Evolutionary conservation across 2,797 vertebrate species (phyloP).

Genomic region (Brotula barbata): DNA sequence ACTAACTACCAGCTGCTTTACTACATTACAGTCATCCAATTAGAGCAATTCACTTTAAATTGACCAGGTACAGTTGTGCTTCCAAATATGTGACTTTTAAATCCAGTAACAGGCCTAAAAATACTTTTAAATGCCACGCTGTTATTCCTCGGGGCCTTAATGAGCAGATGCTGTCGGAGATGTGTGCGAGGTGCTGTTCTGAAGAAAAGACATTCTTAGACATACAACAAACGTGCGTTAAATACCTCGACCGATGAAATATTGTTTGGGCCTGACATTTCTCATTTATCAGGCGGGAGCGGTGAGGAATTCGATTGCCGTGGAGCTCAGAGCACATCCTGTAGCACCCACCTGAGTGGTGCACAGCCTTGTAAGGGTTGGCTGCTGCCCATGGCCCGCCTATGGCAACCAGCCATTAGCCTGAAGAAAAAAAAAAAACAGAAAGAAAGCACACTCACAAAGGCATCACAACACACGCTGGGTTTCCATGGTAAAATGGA

Average conservation of each 20-base stretch:
- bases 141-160: not conserved
- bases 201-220: not conserved
- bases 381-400: conserved; percentile 54
- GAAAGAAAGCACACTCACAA: conserved; percentile 67
- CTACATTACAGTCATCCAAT: conserved; percentile 28
- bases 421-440: conserved; percentile 36
- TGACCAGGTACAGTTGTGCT: conserved; percentile 29
- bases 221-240: not conserved
- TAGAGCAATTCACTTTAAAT: conserved; percentile 36
- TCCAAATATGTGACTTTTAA: not conserved
- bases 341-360: conserved; percentile 66
- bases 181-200: not conserved
- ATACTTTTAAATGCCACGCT: not conserved
- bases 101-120: not conserved
- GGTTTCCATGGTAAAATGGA: conserved; percentile 77
- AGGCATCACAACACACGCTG: conserved; percentile 75
- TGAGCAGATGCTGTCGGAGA: not conserved
- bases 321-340: conserved; percentile 33
- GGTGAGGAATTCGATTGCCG: conserved; percentile 12
- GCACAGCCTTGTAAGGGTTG: conserved; percentile 49
- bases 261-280: not conserved
- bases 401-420: conserved; percentile 71
- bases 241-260: not conserved
- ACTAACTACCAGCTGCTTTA: conserved; percentile 34
- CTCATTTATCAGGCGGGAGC: not conserved